A percentile compares a stretch with the other conserved stretches of the same genome.
Conservation (phyloP, 1,140 invertebrate species). For the Zaprionus africanus region DNA sequence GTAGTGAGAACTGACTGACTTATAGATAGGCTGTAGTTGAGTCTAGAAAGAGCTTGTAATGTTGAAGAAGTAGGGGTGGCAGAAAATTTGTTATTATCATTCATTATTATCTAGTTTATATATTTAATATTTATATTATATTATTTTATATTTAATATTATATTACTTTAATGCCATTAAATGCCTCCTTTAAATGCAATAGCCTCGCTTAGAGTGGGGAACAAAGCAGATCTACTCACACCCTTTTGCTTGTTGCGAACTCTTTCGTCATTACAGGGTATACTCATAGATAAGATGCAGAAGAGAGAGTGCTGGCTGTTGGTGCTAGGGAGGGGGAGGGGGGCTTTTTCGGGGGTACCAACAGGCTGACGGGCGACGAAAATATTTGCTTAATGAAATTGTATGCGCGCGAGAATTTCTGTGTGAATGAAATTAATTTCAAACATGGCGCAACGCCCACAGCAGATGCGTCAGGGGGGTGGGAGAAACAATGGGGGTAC, state of each 20-base stretch:
- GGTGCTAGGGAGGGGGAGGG: background rate
- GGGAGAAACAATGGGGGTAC: no score
- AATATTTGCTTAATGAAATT: conserved; percentile 83
- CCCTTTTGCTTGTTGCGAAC: background rate
- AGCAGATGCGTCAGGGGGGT: background rate
- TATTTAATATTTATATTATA: no score
- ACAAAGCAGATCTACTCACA: background rate
- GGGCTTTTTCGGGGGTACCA: background rate
- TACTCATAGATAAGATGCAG: conserved; percentile 5
- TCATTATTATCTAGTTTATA: no score
- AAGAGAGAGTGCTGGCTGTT: background rate
- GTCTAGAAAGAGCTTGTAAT: background rate
- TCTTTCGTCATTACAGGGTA: conserved; percentile 6
- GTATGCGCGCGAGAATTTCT: conserved; percentile 79
- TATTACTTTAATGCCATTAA: no score
- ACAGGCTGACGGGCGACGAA: conserved; percentile 58
- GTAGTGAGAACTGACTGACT: background rate
- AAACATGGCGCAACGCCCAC: conserved; percentile 58
- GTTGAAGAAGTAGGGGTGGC: background rate
- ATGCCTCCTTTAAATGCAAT: no score
- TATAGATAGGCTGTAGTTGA: conserved; percentile 2
- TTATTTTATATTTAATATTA: no score
- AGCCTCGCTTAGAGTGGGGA: background rate
- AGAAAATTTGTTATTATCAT: no score
- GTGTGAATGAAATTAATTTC: conserved; percentile 81